Evolutionary conservation across 2,113 vertebrate species (phyloP).

Genomic region (Lasiurus cinereus): DNA sequence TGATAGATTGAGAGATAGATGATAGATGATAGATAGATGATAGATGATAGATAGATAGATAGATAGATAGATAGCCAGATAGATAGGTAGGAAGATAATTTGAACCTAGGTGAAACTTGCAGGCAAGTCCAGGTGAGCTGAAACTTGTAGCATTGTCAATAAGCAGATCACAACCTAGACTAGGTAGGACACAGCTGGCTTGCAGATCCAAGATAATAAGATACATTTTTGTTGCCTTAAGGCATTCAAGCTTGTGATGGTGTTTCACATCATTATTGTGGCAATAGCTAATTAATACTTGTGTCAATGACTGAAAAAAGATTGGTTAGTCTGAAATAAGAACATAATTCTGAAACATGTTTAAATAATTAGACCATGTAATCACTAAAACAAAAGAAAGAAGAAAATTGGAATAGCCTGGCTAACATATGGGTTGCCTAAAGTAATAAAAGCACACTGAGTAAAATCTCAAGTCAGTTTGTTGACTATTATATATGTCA

Average conservation of each 20-base stretch:
- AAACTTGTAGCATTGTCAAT: accelerated
- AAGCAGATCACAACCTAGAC: neutral
- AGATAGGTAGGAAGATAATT: neutral
- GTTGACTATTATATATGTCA: neutral
- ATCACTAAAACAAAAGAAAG: neutral
- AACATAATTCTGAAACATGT: neutral
- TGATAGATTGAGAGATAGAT: neutral
- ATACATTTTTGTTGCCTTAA: too few species aligned
- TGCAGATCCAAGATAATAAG: neutral
- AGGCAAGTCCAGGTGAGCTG: neutral
- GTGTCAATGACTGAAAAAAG: neutral
- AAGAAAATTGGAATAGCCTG: neutral
- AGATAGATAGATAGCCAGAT: neutral
- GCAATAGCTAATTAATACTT: neutral
- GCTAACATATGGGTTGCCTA: neutral
- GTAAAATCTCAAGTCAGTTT: neutral
- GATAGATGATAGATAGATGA: neutral
- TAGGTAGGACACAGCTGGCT: neutral
- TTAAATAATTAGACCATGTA: neutral
- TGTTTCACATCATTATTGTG: neutral
- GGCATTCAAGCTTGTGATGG: neutral
- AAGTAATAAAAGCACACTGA: neutral
- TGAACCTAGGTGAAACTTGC: neutral
- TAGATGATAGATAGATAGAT: neutral
- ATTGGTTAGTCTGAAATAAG: neutral